Conservation (phyloP, 2,113 vertebrate genomes). For the Oryctolagus cuniculus region mOryCun1.1 NC_091432.1:224624001-224624500, state of each 20-base stretch:
- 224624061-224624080: constrained; percentile 32
- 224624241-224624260: constrained; percentile 7
- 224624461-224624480: constrained; percentile 17
- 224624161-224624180: constrained; percentile 39
- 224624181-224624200: neutral
- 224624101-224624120: constrained; percentile 46
- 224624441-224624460: constrained; percentile 24
- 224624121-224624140: constrained; percentile 49
- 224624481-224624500: constrained; percentile 31
- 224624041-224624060: constrained; percentile 65
- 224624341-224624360: neutral
- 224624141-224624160: neutral
- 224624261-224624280: constrained; percentile 7
- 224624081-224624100: constrained; percentile 42
- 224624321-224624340: constrained; percentile 4
- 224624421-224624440: constrained; percentile 22
- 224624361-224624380: neutral
- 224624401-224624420: constrained; percentile 23
- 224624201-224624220: constrained; percentile 9
- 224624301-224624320: neutral
- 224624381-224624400: constrained; percentile 6
- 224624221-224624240: constrained; percentile 30
- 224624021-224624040: constrained; percentile 60
- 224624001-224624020: constrained; percentile 50
- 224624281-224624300: constrained; percentile 15